Conservation (phyloP, 2,888 invertebrate species). For the Atethmia centrago region DNA sequence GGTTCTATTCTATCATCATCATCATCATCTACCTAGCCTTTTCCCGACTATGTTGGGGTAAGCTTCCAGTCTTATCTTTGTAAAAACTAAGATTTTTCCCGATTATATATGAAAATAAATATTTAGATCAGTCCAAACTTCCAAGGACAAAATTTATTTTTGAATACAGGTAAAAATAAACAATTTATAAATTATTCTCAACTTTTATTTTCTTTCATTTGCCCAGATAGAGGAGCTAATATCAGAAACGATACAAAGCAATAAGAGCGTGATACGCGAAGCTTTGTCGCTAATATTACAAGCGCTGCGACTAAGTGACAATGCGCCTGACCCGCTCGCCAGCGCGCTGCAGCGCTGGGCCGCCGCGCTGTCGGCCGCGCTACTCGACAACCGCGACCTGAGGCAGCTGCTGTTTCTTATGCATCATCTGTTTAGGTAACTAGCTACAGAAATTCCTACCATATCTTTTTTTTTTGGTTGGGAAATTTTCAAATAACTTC, state of each 20-base stretch:
- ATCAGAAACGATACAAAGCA: slow-evolving; percentile 76
- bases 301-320: slow-evolving; percentile 79
- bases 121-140: neutral
- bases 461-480: no score
- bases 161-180: neutral
- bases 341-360: slow-evolving; percentile 85
- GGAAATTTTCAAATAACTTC: no score
- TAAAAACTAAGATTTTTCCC: neutral
- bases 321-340: slow-evolving; percentile 73
- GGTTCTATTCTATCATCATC: no score
- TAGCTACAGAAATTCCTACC: no score
- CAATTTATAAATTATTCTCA: neutral
- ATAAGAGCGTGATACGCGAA: slow-evolving; percentile 79
- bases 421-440: slow-evolving; percentile 81
- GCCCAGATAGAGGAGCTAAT: slow-evolving; percentile 83
- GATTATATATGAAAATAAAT: neutral
- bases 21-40: no score
- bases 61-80: no score
- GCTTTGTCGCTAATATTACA: slow-evolving; percentile 78
- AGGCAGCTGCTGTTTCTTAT: slow-evolving; percentile 81
- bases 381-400: slow-evolving; percentile 77
- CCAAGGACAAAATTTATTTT: neutral
- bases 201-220: no score
- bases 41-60: no score
- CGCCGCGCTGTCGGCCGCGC: slow-evolving; percentile 72